phyloP scores from a whole-genome alignment of 2,888 invertebrate species.

The Euzophera pinguis region DNA sequence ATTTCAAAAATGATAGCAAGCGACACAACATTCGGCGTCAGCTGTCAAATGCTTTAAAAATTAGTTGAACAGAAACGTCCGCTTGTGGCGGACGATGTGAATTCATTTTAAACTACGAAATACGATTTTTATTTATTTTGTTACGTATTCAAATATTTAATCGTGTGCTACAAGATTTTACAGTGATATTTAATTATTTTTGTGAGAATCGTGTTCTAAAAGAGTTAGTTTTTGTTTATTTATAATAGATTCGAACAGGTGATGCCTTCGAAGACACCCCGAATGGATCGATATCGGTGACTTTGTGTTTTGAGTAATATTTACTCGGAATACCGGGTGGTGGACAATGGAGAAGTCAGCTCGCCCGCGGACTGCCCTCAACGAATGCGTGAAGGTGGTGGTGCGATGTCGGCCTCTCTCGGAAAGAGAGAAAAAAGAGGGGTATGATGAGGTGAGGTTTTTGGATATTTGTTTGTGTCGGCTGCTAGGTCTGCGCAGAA shows the following conservation, averaged over 20 bases:
- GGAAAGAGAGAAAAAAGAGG: constrained; percentile 88
- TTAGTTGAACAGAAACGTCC: constrained; percentile 66
- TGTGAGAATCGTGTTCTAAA: constrained; percentile 26
- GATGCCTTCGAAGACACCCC: constrained; percentile 63
- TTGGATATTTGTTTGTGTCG: constrained; percentile 33
- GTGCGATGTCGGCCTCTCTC: constrained; percentile 98
- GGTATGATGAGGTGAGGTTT: constrained; percentile 81
- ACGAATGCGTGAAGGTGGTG: constrained; percentile 97
- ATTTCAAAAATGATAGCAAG: background rate
- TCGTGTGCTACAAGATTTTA: constrained; percentile 45
- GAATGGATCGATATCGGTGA: constrained; percentile 76
- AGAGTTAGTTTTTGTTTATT: constrained; percentile 27
- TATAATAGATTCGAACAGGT: constrained; percentile 52
- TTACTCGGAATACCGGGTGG: constrained; percentile 44
- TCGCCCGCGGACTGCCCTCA: constrained; percentile 76
- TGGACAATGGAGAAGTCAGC: constrained; percentile 72
- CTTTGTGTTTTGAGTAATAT: constrained; percentile 51
- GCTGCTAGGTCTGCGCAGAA: constrained; percentile 29
- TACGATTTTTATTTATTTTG: constrained; percentile 71
- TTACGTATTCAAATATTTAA: constrained; percentile 55
- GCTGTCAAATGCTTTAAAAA: constrained; percentile 24
- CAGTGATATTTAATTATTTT: constrained; percentile 37
- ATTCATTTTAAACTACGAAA: constrained; percentile 39
- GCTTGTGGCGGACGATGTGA: constrained; percentile 44
- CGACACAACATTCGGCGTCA: constrained; percentile 61